Conservation (phyloP, 2,888 invertebrate species). For the Spicauda simplicius region DNA sequence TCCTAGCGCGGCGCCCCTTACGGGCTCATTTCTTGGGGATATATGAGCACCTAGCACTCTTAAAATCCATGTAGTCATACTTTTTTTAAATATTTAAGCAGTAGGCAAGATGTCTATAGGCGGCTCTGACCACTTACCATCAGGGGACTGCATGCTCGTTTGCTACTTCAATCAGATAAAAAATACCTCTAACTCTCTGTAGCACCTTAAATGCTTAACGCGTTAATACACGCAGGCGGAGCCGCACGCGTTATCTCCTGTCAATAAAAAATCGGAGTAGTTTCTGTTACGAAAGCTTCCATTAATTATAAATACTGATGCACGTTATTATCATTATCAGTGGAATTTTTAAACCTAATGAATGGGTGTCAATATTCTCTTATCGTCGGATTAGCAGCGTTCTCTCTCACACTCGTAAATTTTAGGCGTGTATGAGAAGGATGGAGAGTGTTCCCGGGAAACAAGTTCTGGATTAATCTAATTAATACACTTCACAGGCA, state of each 20-base stretch:
- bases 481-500: slow-evolving; percentile 31
- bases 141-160: too few relatives aligned
- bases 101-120: too few relatives aligned
- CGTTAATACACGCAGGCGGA: too few relatives aligned
- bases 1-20: too few relatives aligned
- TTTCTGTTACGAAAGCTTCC: background rate
- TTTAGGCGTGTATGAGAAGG: background rate
- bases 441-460: slow-evolving; percentile 1
- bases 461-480: slow-evolving; percentile 29
- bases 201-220: too few relatives aligned
- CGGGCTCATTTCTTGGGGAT: too few relatives aligned
- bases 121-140: too few relatives aligned
- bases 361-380: slow-evolving; percentile 24
- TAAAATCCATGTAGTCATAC: too few relatives aligned
- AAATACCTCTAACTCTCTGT: too few relatives aligned
- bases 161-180: too few relatives aligned
- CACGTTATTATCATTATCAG: slow-evolving; percentile 5
- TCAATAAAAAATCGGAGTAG: background rate
- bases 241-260: background rate
- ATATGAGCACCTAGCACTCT: too few relatives aligned
- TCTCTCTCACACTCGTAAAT: background rate
- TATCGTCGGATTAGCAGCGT: slow-evolving; percentile 2
- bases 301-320: background rate
- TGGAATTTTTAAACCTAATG: slow-evolving; percentile 13
- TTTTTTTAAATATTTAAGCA: too few relatives aligned